A percentile compares a stretch with the other conserved stretches of the same genome.
These are phyloP conservation scores for Lonchura striata DNA, from an alignment of 2,113 vertebrate species.

Conservation along the genomic window DNA sequence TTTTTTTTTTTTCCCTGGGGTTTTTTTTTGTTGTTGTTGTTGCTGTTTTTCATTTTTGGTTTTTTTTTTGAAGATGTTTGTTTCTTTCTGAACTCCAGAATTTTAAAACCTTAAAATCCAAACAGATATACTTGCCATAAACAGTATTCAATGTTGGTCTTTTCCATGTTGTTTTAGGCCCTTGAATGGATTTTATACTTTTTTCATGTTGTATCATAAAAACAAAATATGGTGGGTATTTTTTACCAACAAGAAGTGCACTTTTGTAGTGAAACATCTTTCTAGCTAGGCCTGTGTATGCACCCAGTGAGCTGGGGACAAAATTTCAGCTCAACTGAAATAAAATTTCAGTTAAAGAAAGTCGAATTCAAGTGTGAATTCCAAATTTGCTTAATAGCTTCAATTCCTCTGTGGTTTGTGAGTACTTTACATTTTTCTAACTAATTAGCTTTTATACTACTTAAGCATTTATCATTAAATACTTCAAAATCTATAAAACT, in stretches of 20 bases:
- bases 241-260: background rate
- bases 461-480: background rate
- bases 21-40: background rate
- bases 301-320: background rate
- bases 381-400: conserved; percentile 25
- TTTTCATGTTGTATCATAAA: background rate
- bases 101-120: background rate
- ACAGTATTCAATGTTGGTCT: background rate
- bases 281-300: background rate
- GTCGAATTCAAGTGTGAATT: conserved; percentile 29
- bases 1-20: background rate
- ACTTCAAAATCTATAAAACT: background rate
- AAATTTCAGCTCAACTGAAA: background rate
- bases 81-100: background rate
- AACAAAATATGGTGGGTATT: background rate
- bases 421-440: background rate
- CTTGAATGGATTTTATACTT: background rate
- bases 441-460: background rate
- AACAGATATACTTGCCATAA: background rate
- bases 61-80: background rate
- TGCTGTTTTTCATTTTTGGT: too few relatives aligned
- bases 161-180: background rate
- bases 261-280: background rate
- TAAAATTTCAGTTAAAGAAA: background rate
- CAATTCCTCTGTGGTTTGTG: background rate